Conservation (phyloP, 2,113 vertebrate species). For the Malurus alboscapulatus region DNA sequence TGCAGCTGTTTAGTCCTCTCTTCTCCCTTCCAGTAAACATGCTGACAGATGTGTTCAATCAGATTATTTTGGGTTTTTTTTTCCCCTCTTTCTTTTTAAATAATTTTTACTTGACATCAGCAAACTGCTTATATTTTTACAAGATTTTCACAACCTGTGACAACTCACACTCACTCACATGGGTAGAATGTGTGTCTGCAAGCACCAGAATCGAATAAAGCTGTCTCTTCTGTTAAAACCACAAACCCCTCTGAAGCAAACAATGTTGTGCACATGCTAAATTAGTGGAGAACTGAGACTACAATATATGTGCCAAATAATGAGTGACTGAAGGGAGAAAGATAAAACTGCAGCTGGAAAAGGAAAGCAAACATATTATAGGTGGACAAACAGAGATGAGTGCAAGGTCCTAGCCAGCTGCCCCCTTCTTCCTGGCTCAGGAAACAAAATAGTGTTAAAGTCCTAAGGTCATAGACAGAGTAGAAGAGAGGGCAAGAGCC, state of each 20-base stretch:
- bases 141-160: not conserved
- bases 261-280: not conserved
- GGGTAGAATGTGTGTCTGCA: not conserved
- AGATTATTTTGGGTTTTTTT: not conserved
- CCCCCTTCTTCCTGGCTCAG: constrained; percentile 63
- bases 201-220: not conserved
- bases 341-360: constrained; percentile 54
- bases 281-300: not conserved
- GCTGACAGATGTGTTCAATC: not conserved
- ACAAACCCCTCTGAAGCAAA: not conserved
- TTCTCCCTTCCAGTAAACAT: not conserved
- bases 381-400: constrained; percentile 55
- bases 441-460: constrained; percentile 70
- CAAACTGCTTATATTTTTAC: not conserved
- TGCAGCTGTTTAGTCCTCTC: not conserved
- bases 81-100: not conserved
- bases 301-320: not conserved
- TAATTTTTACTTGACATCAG: not conserved
- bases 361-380: constrained; percentile 63
- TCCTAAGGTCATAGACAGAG: constrained; percentile 53
- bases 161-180: not conserved
- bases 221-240: not conserved
- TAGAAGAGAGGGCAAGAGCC: constrained; percentile 49
- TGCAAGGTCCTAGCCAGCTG: constrained; percentile 43
- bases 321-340: not conserved